Base-by-base conservation (phyloP, 2,113 vertebrate genomes). In the Kryptolebias marmoratus region DNA sequence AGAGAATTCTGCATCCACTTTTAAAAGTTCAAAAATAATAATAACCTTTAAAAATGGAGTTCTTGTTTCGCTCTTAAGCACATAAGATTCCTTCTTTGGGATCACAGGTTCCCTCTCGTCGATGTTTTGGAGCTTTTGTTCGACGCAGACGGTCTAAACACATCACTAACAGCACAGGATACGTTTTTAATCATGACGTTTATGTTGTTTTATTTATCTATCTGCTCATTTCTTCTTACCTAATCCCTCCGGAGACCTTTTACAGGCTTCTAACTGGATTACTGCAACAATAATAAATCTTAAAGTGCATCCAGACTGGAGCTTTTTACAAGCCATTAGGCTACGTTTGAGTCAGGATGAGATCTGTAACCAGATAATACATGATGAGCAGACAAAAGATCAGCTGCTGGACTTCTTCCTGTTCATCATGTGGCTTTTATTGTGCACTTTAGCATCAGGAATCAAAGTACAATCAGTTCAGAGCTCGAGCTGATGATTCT, bases 331-430 rank as follows among this genome's bases (percentile, higher is more conserved):
- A 72, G 64, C 67, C 48, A 77, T 79, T 45, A 73, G 45, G 27
- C 45, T 14, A 48, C 79, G 11, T 77, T 58, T 66, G 67, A 80
- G 79, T 84, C 64, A 30, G 52, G 53, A 62, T 49, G 11, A 54
- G 22, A 22, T 12, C 44, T 75, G 80, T 16, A 73, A 76, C 73
- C 68, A 55, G 85, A 68, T 77, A 77, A 70, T 56, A 60, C 56
- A 62, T 18, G 84, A 69, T 36, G 74, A 64, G 60, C 49, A 69
- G 83, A 75, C 73, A 75, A 55, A 73, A 49, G 45, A 42, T 68
- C 31, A 68, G 72, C 48, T 45, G 47, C 45, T 15, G 44, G n/a
- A 44, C 73, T 48, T 71, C 44, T 80, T 62, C 16, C 48, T 22
- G 45, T 45, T 70, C 68, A 65, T 68, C 57, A 3, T 4, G 11